Base-by-base conservation (phyloP, 2,797 vertebrate genomes). In the Muscicapa striata region DNA sequence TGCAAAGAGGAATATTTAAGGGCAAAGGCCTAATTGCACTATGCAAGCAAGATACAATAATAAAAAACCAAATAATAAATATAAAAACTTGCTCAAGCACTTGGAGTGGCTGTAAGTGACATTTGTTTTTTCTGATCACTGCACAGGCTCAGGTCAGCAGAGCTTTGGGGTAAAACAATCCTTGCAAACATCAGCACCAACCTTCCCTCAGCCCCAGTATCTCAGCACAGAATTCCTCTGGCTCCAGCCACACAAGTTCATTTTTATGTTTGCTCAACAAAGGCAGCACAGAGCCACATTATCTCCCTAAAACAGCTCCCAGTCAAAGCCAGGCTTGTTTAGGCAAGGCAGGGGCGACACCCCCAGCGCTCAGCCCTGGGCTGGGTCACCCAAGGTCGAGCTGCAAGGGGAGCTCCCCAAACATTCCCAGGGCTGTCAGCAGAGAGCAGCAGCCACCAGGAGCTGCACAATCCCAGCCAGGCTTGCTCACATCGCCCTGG, bases 381-480 rank as follows among this genome's bases (percentile, higher is more conserved):
- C 55, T 32, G 77, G 81, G 81, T 79, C 86, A 83, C 0, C 1
- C 78, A 52, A 90, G 86, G 95, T 32, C 5, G 1, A 5, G 38
- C 34, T 45, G 32, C 21, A 43, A 22, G 11, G 43, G n/a, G 9
- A 48, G 72, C 15, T n/a, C n/a, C 4, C 8, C 49, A 4, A 10
- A 21, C 10, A 41, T n/a, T 3, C 90, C 59, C 84, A 1, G 57
- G 52, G 22, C 41, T 41, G 87, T 80, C 97, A 95, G 96, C 89
- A 87, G 97, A 59, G 92, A 97, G 88, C 98, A 97, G 95, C 91
- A 97, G 69, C 41, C 74, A 51, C 96, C 36, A 91, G 41, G 63
- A 61, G 6, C 74, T 75, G 78, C 16, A 75, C 36, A 75, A 80
- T 19, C 63, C 54, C 66, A 62, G 13, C 9, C 87, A 55, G 15